Evolutionary conservation across 2,888 invertebrate genomes (phyloP).

Genomic region (Dinocampus coccinellae): DNA sequence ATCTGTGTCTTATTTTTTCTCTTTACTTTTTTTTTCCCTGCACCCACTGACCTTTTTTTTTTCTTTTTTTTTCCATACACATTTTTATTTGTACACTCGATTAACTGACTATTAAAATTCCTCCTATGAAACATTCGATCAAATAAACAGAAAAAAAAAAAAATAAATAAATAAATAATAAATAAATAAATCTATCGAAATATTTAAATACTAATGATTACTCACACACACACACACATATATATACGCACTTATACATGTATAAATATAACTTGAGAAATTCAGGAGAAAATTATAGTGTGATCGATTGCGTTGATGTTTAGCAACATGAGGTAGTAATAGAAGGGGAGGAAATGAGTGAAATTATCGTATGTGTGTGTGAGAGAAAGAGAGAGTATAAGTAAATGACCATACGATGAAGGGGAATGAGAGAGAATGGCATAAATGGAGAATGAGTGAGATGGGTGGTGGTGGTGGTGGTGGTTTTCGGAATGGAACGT

Average conservation of each 20-base stretch:
- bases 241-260: not conserved
- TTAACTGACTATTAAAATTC: too few relatives aligned
- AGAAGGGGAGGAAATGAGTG: not conserved
- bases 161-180: too few relatives aligned
- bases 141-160: too few relatives aligned
- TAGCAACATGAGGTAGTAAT: not conserved
- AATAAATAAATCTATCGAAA: too few relatives aligned
- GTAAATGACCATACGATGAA: constrained; percentile 30
- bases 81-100: constrained; percentile 1
- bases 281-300: not conserved
- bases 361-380: too few relatives aligned
- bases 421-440: constrained; percentile 35
- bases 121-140: too few relatives aligned
- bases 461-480: constrained; percentile 42
- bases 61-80: constrained; percentile 13
- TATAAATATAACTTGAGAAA: constrained; percentile 11
- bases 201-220: too few relatives aligned
- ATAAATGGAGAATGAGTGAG: constrained; percentile 36
- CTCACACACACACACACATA: not conserved
- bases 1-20: constrained; percentile 6
- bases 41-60: not conserved
- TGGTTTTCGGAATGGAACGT: constrained; percentile 64
- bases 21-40: not conserved
- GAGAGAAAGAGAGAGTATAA: not conserved
- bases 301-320: not conserved